Evolutionary conservation across 2,113 vertebrate species (phyloP).

Genomic region (Spea bombifrons): DNA sequence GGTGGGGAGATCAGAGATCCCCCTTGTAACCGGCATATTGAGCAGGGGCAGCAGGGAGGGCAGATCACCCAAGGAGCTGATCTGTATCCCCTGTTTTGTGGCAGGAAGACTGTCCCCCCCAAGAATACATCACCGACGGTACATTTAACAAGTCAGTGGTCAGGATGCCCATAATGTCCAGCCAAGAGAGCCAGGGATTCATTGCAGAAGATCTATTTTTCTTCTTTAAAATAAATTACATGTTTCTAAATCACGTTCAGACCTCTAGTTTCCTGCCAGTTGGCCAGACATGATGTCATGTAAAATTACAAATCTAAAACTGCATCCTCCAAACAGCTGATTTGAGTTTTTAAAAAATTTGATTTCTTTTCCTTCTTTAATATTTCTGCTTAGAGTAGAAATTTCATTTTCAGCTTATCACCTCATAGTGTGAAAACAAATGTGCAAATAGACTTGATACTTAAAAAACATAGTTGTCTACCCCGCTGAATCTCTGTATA

Average conservation of each 20-base stretch:
- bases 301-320: neutral
- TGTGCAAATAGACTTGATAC: conserved; percentile 17
- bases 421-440: conserved; percentile 17
- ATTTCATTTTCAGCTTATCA: conserved; percentile 32
- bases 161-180: too few species aligned
- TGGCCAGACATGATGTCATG: neutral
- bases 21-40: too few species aligned
- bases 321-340: neutral
- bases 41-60: too few species aligned
- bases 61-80: too few species aligned
- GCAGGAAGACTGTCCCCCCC: too few species aligned
- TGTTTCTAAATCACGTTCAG: neutral
- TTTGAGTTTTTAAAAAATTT: neutral
- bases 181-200: neutral
- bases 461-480: too few species aligned
- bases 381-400: neutral
- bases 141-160: too few species aligned
- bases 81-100: too few species aligned
- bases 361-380: neutral
- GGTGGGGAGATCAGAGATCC: too few species aligned
- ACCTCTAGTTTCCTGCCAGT: neutral
- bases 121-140: too few species aligned
- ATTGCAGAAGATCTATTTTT: neutral
- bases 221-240: neutral
- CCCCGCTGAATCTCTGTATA: too few species aligned